phyloP scores from a whole-genome alignment of 2,888 invertebrate species.

The Eupithecia subfuscata region DNA sequence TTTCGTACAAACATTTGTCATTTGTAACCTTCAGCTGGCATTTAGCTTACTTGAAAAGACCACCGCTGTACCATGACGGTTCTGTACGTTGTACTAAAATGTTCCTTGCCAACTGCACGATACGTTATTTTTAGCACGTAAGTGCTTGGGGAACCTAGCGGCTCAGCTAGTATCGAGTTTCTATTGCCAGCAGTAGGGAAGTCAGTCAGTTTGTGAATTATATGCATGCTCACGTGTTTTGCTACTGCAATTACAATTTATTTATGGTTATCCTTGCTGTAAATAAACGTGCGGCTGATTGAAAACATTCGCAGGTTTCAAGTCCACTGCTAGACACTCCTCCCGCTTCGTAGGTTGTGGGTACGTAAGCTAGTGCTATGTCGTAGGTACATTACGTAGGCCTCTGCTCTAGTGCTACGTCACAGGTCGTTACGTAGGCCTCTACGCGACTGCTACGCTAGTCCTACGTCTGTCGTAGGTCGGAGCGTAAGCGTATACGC shows the following conservation, averaged over 20 bases:
- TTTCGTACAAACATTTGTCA: not conserved
- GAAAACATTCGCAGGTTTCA: not conserved
- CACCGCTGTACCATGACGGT: not conserved
- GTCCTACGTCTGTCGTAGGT: constrained; percentile 1
- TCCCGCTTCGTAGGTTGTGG: not conserved
- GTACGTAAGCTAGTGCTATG: not conserved
- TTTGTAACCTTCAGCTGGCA: not conserved
- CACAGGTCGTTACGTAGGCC: not conserved
- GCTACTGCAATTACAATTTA: not conserved
- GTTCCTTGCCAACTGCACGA: not conserved
- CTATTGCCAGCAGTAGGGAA: not conserved
- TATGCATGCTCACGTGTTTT: not conserved
- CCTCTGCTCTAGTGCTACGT: not conserved
- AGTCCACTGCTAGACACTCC: not conserved
- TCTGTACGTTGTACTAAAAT: not conserved
- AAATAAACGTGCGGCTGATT: too few relatives aligned
- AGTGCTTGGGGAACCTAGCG: constrained; percentile 9
- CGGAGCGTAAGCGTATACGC: not conserved
- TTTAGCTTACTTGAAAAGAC: not conserved
- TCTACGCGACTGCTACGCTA: not conserved
- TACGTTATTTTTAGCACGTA: constrained; percentile 12
- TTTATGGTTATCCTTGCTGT: not conserved
- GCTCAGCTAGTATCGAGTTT: constrained; percentile 9
- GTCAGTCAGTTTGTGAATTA: not conserved
- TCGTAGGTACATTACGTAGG: not conserved